phyloP scores from a whole-genome alignment of 2,888 invertebrate species.

The Chrysina gloriosa region DNA sequence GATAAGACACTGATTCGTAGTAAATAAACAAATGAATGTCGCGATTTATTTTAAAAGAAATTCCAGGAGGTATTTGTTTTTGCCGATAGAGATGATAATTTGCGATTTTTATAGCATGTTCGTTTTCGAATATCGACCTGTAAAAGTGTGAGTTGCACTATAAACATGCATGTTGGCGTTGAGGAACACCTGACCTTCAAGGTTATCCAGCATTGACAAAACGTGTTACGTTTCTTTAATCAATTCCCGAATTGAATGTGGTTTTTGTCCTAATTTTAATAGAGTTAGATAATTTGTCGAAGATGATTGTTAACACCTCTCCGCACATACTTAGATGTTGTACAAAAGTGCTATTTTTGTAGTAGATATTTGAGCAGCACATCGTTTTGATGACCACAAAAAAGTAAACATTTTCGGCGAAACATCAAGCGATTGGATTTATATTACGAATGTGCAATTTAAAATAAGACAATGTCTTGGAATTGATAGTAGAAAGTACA shows the following conservation, averaged over 20 bases:
- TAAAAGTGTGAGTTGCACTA: conserved; percentile 2
- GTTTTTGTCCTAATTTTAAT: no score
- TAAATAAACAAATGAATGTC: conserved; percentile 31
- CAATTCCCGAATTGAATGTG: background rate
- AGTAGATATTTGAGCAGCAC: no score
- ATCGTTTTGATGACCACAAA: no score
- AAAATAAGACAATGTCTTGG: no score
- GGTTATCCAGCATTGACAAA: conserved; percentile 27
- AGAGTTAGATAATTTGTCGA: no score
- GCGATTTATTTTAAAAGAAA: background rate
- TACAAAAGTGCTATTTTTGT: no score
- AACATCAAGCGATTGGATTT: no score
- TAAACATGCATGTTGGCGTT: conserved; percentile 20
- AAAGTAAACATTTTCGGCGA: no score
- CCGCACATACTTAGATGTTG: no score
- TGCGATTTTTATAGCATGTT: background rate
- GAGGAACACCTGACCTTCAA: conserved; percentile 34
- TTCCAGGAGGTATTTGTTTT: background rate
- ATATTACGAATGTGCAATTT: no score
- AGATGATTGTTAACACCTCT: no score
- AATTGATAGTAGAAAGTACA: no score
- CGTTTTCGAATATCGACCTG: conserved; percentile 10
- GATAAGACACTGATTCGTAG: conserved; percentile 1
- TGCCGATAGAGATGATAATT: background rate
- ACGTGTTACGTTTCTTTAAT: conserved; percentile 5